These are phyloP conservation scores for Herpetotheres cachinnans DNA, from an alignment of 2,113 vertebrate genomes.

Conservation along the genomic window DNA sequence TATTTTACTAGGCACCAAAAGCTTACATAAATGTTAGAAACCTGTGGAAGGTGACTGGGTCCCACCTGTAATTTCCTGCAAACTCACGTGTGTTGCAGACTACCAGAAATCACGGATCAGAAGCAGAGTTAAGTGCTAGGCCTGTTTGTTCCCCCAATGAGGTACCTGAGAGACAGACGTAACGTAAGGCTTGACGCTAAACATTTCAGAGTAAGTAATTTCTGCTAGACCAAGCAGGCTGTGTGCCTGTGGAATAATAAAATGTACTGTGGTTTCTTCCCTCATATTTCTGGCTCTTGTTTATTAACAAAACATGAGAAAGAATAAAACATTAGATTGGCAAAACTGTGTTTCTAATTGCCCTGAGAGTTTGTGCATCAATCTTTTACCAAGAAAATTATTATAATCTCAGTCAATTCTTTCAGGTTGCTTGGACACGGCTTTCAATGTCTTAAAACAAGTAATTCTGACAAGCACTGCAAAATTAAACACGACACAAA, in stretches of 20 bases:
- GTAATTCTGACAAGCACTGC: background rate
- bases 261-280: background rate
- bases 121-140: background rate
- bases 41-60: background rate
- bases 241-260: background rate
- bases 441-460: background rate
- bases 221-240: background rate
- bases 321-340: background rate
- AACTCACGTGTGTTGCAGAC: background rate
- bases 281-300: background rate
- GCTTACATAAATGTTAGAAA: background rate
- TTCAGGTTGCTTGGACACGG: background rate
- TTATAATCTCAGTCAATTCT: background rate
- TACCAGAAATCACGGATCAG: background rate
- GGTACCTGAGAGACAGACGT: background rate
- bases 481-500: background rate
- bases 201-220: background rate
- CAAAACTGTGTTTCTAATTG: constrained; percentile 10
- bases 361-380: background rate
- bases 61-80: background rate
- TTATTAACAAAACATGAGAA: background rate
- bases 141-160: background rate
- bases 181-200: background rate
- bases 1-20: background rate
- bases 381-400: background rate